Evolutionary conservation across 2,113 vertebrate species (phyloP).

Genomic region (Parotia lawesii): DNA sequence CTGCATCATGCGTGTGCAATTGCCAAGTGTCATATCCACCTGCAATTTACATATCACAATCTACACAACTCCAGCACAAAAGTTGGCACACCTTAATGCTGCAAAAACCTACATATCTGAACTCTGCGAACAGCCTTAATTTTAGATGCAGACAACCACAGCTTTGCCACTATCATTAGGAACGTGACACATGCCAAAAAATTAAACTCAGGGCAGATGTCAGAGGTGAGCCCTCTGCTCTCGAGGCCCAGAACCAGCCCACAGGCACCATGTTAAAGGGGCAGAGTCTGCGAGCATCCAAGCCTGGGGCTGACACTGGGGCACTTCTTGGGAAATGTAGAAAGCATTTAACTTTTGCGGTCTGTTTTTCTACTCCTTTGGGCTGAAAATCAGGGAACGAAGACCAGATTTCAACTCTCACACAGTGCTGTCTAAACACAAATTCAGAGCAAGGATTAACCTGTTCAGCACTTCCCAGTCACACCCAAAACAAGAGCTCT

Average conservation of each 20-base stretch:
- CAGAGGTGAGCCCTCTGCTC: not conserved
- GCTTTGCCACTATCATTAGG: not conserved
- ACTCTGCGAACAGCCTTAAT: not conserved
- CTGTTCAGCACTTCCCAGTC: not conserved
- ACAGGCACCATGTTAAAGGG: not conserved
- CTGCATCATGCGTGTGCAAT: not conserved
- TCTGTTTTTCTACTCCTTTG: not conserved
- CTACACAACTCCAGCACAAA: not conserved
- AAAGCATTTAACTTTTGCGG: not conserved
- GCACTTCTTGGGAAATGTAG: not conserved
- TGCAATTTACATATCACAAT: not conserved
- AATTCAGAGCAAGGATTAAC: not conserved
- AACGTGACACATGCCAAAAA: not conserved
- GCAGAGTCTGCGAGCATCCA: accelerated
- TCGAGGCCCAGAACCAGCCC: not conserved
- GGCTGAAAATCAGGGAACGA: not conserved
- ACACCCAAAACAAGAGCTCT: not conserved
- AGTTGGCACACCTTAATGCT: not conserved
- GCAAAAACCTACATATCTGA: not conserved
- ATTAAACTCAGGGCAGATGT: not conserved
- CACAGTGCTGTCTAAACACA: not conserved
- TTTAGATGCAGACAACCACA: not conserved
- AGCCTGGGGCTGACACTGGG: not conserved
- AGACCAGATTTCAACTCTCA: not conserved
- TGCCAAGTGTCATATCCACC: not conserved